These are phyloP conservation scores for Microtus oregoni DNA, from an alignment of 2,113 vertebrate genomes.

Conservation along the genomic window DNA sequence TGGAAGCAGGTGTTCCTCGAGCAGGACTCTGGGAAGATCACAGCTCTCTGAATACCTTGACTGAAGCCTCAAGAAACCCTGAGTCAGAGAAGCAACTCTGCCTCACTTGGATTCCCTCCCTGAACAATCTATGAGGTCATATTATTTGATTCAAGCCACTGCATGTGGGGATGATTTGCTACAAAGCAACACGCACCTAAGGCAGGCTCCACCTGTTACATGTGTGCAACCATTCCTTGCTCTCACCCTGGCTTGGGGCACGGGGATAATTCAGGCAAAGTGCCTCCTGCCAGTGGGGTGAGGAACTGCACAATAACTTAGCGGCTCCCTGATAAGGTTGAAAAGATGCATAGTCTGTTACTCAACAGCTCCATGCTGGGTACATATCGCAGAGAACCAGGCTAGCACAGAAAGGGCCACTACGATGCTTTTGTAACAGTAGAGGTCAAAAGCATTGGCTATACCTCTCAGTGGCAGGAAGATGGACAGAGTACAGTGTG, in stretches of 20 bases:
- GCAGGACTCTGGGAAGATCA: neutral
- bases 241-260: neutral
- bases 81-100: neutral
- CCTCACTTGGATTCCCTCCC: neutral
- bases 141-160: conserved; percentile 6
- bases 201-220: neutral
- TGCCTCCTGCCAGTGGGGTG: neutral
- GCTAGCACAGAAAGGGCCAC: neutral
- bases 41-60: neutral
- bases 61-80: neutral
- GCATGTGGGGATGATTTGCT: neutral
- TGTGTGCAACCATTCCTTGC: neutral
- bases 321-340: neutral
- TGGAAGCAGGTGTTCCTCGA: neutral
- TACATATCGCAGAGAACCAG: neutral
- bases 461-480: neutral
- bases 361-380: neutral
- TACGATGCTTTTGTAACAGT: neutral
- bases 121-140: neutral
- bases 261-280: neutral
- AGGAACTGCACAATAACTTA: neutral
- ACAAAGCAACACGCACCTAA: neutral
- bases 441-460: neutral
- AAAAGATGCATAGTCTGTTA: neutral
- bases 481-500: neutral